Evolutionary conservation across 2,888 invertebrate genomes (phyloP).

Genomic region (Nomada flava): DNA sequence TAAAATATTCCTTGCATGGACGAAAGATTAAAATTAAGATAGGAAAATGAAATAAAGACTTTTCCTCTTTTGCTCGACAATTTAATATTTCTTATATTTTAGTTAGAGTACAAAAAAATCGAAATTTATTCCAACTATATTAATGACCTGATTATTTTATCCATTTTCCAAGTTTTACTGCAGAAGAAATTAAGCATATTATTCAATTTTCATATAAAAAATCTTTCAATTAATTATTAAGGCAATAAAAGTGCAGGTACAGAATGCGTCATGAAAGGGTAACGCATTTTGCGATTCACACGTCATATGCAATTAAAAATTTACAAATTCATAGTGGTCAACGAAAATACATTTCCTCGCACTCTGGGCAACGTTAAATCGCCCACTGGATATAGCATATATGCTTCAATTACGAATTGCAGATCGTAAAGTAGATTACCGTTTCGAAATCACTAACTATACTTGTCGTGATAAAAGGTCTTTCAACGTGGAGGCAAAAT

Average conservation of each 20-base stretch:
- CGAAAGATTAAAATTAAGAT: neutral
- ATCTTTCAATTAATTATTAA: too few relatives aligned
- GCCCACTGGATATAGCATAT: constrained; percentile 21
- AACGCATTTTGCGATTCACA: neutral
- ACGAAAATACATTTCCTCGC: constrained; percentile 13
- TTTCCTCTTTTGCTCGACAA: too few relatives aligned
- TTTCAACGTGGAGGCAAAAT: neutral
- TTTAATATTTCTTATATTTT: too few relatives aligned
- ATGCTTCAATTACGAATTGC: constrained; percentile 16
- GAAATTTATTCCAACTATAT: too few relatives aligned
- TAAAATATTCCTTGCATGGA: neutral
- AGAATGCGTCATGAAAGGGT: too few relatives aligned
- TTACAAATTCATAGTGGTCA: neutral
- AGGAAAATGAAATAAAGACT: neutral
- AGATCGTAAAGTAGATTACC: constrained; percentile 1
- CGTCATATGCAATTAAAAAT: neutral
- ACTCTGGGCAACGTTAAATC: constrained; percentile 29
- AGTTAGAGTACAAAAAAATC: too few relatives aligned
- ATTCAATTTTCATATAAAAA: too few relatives aligned
- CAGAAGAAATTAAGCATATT: too few relatives aligned
- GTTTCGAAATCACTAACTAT: constrained; percentile 16
- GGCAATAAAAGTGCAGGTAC: too few relatives aligned
- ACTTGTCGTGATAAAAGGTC: neutral
- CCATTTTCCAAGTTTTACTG: too few relatives aligned
- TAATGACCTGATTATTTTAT: too few relatives aligned